These are phyloP conservation scores for Mycalesis mineus DNA, from an alignment of 2,888 invertebrate species.

Conservation along the genomic window DNA sequence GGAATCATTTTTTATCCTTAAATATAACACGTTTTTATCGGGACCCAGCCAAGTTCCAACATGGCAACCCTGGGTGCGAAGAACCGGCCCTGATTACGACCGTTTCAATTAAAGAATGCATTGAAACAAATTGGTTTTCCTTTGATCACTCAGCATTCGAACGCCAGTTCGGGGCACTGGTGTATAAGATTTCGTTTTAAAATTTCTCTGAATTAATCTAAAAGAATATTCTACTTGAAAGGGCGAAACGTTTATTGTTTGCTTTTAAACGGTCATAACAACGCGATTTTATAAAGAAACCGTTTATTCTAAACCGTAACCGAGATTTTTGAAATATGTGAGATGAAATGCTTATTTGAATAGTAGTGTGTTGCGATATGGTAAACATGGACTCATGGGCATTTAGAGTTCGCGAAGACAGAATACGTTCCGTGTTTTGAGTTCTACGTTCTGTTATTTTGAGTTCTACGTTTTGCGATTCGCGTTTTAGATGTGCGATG, in stretches of 20 bases:
- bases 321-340: too few relatives aligned
- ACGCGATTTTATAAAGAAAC: too few relatives aligned
- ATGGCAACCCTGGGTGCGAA: constrained; percentile 8
- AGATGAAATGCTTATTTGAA: too few relatives aligned
- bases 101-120: constrained; percentile 40
- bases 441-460: too few relatives aligned
- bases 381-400: too few relatives aligned
- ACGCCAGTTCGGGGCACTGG: constrained; percentile 18
- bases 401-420: too few relatives aligned
- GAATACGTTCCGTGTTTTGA: too few relatives aligned
- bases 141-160: constrained; percentile 30
- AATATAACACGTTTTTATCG: too few relatives aligned
- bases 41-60: background rate
- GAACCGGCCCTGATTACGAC: constrained; percentile 33
- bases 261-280: background rate
- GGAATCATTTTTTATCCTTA: background rate
- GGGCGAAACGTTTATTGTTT: constrained; percentile 1
- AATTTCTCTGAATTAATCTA: constrained; percentile 9
- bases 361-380: too few relatives aligned
- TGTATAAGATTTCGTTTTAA: constrained; percentile 17
- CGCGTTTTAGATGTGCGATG: too few relatives aligned
- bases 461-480: too few relatives aligned
- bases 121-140: constrained; percentile 34
- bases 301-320: too few relatives aligned
- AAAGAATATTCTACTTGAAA: constrained; percentile 2